phyloP scores from a whole-genome alignment of 2,888 invertebrate species.

The Gryllus longicercus region DNA sequence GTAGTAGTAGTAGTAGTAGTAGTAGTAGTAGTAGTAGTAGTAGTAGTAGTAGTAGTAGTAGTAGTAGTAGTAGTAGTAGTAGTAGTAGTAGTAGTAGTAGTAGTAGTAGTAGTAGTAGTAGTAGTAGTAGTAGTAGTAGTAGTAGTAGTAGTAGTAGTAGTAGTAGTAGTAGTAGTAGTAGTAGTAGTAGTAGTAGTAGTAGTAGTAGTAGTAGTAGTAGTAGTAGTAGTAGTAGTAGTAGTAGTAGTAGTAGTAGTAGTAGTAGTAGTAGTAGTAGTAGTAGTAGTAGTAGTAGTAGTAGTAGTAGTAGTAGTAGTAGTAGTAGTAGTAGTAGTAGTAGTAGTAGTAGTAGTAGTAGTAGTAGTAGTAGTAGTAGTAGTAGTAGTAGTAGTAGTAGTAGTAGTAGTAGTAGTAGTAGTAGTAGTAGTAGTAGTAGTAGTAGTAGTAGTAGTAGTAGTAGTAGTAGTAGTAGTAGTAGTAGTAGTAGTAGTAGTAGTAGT shows the following conservation, averaged over 20 bases:
- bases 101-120: not conserved
- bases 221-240: not conserved
- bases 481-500: conserved; percentile 24
- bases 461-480: conserved; percentile 24
- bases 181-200: not conserved
- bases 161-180: not conserved
- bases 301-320: conserved; percentile 24
- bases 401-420: conserved; percentile 24
- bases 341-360: conserved; percentile 24
- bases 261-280: conserved; percentile 24
- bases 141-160: not conserved
- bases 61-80: not conserved
- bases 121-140: not conserved
- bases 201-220: not conserved
- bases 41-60: not conserved
- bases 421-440: conserved; percentile 24
- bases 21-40: not conserved
- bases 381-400: conserved; percentile 24
- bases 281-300: conserved; percentile 24
- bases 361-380: conserved; percentile 24
- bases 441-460: conserved; percentile 24
- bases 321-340: conserved; percentile 24
- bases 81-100: not conserved
- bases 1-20: not conserved
- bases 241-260: conserved; percentile 12